Base-by-base conservation (phyloP, 2,888 invertebrate species). In the Coecobrya sp. region DNA sequence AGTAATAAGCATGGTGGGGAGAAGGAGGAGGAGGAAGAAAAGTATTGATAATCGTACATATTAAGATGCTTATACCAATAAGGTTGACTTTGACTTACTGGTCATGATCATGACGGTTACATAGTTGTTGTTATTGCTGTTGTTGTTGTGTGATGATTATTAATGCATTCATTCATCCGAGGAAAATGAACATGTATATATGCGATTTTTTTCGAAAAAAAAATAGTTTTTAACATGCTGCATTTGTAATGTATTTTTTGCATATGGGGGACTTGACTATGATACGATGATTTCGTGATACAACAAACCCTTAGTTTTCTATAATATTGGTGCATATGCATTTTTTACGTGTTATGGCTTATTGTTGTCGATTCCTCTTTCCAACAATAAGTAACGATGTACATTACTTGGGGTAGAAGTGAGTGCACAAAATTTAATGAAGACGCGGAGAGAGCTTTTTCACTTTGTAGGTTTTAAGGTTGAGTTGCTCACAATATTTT, bases 401-500 rank as follows among this genome's bases (percentile, higher is more conserved):
- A 49, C 22, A 19, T 8, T 59, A n/a, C 1, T 1, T 19, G 0
- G 16, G 13, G 68, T 68, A 5, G 68, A 5, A 5, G 16, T 30
- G n/a, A 36, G 68, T 68, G 25, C 19, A 25, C 22, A 65, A 22
- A 11, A 5, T 65, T 65, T n/a, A 11, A 10, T 16, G 5, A 59
- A 65, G 22, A 85, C 19, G 45, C 27, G 49, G 22, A 55, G 25
- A 42, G 86, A 84, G 36, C 65, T 93, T 93, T 93, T 92, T 92
- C 88, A 62, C 76, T 93, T 93, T 93, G 92, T 93, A 93, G 93
- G 93, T 93, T 93, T 93, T 93, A 93, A 93, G 93, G 93, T 93
- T 92, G 91, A 52, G 91, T 62, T 30, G 73, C 86, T 52, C 76
- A 65, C 36, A 55, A 59, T 92, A 93, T 92, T 93, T 93, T 93